These are phyloP conservation scores for Tokudaia tokunoshimensis DNA, from an alignment of 2,797 vertebrate species.

Conservation along the genomic window DNA sequence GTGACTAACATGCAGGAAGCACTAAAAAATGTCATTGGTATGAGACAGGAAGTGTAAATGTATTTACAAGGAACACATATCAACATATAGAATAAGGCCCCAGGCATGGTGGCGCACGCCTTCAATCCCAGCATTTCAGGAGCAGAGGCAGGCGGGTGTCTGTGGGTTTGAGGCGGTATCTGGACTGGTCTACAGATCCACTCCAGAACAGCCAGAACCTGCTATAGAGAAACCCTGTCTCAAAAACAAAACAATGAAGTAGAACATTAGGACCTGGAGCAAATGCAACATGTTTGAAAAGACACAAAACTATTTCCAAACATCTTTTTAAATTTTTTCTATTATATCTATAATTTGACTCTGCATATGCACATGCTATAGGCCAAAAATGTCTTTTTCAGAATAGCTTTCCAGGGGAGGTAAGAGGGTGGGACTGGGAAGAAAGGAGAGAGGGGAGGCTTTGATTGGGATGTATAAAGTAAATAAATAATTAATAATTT, in stretches of 20 bases:
- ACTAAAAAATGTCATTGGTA: slow-evolving; percentile 10
- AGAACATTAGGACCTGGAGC: background rate
- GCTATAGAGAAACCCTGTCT: no score
- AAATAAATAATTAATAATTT: background rate
- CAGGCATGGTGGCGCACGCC: background rate
- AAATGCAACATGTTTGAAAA: background rate
- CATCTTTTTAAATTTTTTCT: background rate
- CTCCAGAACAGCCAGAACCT: no score
- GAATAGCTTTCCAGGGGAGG: background rate
- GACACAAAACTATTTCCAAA: background rate
- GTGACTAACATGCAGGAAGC: background rate
- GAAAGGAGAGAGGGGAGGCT: background rate
- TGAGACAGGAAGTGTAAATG: background rate
- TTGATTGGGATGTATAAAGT: background rate
- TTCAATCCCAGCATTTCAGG: background rate
- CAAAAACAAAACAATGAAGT: background rate
- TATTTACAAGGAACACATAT: background rate
- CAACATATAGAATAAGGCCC: background rate
- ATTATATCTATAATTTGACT: background rate
- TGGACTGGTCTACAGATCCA: no score
- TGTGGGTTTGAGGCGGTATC: no score
- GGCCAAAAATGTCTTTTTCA: background rate
- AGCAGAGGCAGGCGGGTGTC: background rate
- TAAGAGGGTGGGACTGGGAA: background rate
- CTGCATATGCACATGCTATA: background rate